Evolutionary conservation across 2,888 invertebrate genomes (phyloP).

Genomic region (Ichneumon xanthorius): DNA sequence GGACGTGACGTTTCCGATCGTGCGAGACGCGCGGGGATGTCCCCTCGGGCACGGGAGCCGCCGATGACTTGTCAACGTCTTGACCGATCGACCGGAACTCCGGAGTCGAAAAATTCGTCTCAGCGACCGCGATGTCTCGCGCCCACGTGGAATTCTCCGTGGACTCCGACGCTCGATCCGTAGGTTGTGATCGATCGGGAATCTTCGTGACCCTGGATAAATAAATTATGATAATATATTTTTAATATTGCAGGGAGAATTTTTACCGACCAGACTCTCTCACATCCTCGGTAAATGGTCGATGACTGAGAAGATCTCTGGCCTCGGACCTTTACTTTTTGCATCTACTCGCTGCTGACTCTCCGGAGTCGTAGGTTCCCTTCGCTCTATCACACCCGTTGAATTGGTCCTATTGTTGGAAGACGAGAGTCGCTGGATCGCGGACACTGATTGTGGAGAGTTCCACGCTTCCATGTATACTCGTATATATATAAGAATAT

Average conservation of each 20-base stretch:
- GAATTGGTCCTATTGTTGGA: conserved; percentile 65
- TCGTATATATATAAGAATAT: neutral
- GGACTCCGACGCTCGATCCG: neutral
- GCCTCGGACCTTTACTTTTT: conserved; percentile 13
- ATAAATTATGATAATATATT: conserved; percentile 30
- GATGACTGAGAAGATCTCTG: conserved; percentile 3
- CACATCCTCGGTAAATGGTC: neutral
- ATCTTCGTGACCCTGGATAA: conserved; percentile 78
- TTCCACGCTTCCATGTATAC: neutral
- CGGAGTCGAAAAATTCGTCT: conserved; percentile 13
- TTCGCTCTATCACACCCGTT: conserved; percentile 59
- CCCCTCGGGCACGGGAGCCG: conserved; percentile 62
- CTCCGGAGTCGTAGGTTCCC: conserved; percentile 28
- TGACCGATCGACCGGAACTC: conserved; percentile 75
- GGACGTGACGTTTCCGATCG: conserved; percentile 72
- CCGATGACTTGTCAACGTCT: conserved; percentile 74
- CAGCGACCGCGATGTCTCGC: neutral
- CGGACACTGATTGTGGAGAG: conserved; percentile 32
- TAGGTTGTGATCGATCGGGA: conserved; percentile 80
- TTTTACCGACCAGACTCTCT: neutral
- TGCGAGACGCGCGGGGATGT: conserved; percentile 40
- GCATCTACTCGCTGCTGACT: conserved; percentile 25
- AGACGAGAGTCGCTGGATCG: conserved; percentile 58
- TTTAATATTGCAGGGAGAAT: too few relatives aligned
- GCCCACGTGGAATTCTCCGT: neutral